Conservation (phyloP, 2,797 vertebrate genomes). For the Cossypha dichroa region DNA sequence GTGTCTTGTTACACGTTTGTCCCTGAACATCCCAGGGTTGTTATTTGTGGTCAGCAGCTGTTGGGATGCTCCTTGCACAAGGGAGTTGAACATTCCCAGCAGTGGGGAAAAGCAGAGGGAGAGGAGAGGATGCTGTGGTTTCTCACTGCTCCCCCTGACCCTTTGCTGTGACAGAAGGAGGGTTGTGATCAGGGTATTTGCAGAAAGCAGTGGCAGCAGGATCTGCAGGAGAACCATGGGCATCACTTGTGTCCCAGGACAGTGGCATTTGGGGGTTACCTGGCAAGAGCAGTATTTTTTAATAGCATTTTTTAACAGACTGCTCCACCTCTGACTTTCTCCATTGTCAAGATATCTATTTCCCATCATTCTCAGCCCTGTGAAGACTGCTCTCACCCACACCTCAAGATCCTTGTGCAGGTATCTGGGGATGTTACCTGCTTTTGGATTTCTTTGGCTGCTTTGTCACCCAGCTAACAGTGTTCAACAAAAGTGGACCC, state of each 20-base stretch:
- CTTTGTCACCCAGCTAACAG: background rate
- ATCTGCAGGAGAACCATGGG: background rate
- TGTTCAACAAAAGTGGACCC: background rate
- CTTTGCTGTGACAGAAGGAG: background rate
- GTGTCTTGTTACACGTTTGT: fast-evolving
- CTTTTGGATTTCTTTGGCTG: background rate
- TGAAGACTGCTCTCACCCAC: background rate
- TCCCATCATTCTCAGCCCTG: background rate
- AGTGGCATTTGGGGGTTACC: fast-evolving
- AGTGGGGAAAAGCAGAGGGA: background rate
- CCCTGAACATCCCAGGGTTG: background rate
- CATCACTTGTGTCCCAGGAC: background rate
- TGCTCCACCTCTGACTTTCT: background rate
- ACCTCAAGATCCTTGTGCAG: background rate
- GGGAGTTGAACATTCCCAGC: background rate
- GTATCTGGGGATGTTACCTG: background rate
- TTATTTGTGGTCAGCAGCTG: fast-evolving
- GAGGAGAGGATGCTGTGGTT: background rate
- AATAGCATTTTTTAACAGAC: background rate
- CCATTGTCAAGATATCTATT: background rate
- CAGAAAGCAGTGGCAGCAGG: background rate
- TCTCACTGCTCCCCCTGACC: background rate
- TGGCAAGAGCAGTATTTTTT: background rate
- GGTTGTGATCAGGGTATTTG: background rate
- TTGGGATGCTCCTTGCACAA: background rate